Conservation (phyloP, 1,140 invertebrate species). For the Euwallacea similis region DNA sequence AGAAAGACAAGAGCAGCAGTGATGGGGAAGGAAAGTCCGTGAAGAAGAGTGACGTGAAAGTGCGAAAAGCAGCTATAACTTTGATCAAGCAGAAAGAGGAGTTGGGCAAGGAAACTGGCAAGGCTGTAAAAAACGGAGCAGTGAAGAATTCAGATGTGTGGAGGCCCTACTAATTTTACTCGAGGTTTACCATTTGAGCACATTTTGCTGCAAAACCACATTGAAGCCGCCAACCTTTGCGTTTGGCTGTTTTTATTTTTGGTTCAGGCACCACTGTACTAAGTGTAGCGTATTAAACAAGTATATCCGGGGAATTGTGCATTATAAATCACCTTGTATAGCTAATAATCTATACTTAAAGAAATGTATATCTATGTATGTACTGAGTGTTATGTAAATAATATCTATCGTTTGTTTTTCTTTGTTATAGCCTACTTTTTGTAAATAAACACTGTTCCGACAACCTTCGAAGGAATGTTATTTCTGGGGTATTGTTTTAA, state of each 20-base stretch:
- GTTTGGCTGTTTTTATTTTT: too few relatives aligned
- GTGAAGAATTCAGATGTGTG: constrained; percentile 60
- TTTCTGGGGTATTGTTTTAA: too few relatives aligned
- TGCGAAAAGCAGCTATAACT: constrained; percentile 48
- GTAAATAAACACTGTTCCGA: constrained; percentile 31
- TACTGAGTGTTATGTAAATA: constrained; percentile 30
- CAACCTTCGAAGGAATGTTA: not conserved
- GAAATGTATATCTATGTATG: constrained; percentile 12
- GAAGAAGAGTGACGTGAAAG: constrained; percentile 41
- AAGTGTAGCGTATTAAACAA: too few relatives aligned
- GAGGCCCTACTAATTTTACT: constrained; percentile 59
- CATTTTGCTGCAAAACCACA: not conserved
- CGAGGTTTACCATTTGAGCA: not conserved
- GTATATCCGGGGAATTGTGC: constrained; percentile 2
- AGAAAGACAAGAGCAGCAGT: constrained; percentile 29
- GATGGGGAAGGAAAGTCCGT: constrained; percentile 1
- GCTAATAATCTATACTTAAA: not conserved
- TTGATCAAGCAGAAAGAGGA: constrained; percentile 51
- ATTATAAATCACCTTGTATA: constrained; percentile 7
- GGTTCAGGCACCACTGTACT: too few relatives aligned
- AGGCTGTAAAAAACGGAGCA: constrained; percentile 45
- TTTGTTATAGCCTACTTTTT: constrained; percentile 26
- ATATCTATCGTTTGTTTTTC: constrained; percentile 9
- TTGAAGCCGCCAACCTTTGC: too few relatives aligned
- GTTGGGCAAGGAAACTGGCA: constrained; percentile 53